These are phyloP conservation scores for Pseudorectes ferrugineus DNA, from an alignment of 2,113 vertebrate genomes.

Conservation along the genomic window DNA sequence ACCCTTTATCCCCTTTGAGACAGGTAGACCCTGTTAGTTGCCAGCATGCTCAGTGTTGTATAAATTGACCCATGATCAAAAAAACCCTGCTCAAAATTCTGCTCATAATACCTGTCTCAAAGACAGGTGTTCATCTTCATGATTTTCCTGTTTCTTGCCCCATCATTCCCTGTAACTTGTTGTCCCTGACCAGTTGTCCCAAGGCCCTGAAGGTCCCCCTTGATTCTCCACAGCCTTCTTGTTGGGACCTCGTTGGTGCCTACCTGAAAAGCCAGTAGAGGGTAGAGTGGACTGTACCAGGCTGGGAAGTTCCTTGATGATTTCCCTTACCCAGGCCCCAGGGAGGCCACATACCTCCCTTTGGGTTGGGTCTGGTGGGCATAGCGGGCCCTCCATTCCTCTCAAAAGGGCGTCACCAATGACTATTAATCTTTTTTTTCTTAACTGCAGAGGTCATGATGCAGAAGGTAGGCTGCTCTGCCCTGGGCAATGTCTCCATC, in stretches of 20 bases:
- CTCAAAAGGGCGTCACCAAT: not conserved
- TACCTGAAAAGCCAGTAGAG: not conserved
- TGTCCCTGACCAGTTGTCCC: not conserved
- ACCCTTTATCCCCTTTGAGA: not conserved
- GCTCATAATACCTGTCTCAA: not conserved
- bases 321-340: not conserved
- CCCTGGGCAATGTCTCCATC: not conserved
- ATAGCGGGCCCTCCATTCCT: not conserved
- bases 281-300: not conserved
- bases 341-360: not conserved
- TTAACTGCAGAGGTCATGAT: not conserved
- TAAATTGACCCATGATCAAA: not conserved
- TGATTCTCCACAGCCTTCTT: not conserved
- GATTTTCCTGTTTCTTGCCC: not conserved
- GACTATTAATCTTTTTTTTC: not conserved
- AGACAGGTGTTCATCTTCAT: not conserved
- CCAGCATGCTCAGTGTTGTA: not conserved
- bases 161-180: not conserved
- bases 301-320: not conserved
- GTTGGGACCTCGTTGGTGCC: fast-evolving
- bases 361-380: not conserved
- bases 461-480: not conserved
- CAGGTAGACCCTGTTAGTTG: not conserved
- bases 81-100: not conserved
- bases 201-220: not conserved